Percentiles rank a stretch among this genome's conserved stretches.
Conservation (phyloP, 2,797 vertebrate species). For the Schizothorax lantsangensis region DNA sequence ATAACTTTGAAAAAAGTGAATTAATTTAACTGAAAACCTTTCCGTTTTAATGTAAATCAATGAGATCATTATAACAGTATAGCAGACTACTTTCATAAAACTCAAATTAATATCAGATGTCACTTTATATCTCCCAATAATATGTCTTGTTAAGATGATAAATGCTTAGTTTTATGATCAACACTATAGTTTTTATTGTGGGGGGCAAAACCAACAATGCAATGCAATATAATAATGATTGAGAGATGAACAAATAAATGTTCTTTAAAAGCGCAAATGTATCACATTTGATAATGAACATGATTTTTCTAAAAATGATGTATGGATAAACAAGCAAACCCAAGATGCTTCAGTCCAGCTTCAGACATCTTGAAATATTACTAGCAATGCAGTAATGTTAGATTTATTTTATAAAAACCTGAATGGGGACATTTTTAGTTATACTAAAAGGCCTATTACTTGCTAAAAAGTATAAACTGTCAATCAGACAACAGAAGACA, state of each 20-base stretch:
- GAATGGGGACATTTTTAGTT: background rate
- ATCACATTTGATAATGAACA: background rate
- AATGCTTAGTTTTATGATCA: background rate
- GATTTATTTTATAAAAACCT: background rate
- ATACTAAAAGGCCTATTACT: background rate
- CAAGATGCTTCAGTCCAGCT: too few relatives aligned
- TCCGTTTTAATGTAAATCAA: background rate
- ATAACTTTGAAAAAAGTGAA: background rate
- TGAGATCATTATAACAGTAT: background rate
- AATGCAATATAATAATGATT: background rate
- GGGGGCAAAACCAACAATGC: background rate
- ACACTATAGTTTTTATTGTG: background rate
- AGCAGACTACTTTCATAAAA: background rate
- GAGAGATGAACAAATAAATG: background rate
- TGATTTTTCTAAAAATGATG: background rate
- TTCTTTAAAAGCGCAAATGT: background rate
- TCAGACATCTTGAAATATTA: background rate
- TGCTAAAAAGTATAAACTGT: background rate
- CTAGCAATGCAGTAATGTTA: background rate
- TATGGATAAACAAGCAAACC: background rate
- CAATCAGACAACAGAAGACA: background rate
- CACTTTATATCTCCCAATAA: background rate
- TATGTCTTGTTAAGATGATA: background rate
- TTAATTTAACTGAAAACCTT: background rate
- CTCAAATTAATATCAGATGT: background rate